phyloP scores from a whole-genome alignment of 2,113 vertebrate genomes.

The Myodes glareolus region DNA sequence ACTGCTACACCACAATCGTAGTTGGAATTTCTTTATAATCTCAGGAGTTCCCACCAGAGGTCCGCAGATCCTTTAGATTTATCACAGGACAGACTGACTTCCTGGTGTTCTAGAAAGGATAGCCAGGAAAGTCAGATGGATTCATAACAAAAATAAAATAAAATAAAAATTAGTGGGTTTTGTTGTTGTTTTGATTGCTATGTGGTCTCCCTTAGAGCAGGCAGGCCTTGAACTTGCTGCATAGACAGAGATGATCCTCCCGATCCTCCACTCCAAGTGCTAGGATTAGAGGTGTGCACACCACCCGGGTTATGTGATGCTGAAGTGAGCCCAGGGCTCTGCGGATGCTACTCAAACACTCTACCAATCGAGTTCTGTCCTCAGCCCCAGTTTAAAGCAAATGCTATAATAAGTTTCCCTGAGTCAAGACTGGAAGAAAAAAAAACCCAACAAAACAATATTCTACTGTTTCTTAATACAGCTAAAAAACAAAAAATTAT shows the following conservation, averaged over 20 bases:
- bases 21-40: background rate
- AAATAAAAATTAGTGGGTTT: background rate
- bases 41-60: background rate
- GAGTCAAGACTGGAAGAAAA: background rate
- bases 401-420: background rate
- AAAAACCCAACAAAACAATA: background rate
- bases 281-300: background rate
- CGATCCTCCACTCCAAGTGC: background rate
- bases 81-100: background rate
- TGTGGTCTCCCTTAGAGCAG: background rate
- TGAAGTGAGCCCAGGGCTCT: background rate
- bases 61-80: background rate
- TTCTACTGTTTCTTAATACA: background rate
- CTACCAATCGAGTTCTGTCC: background rate
- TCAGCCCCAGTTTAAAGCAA: background rate
- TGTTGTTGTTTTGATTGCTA: background rate
- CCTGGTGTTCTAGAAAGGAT: background rate
- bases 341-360: background rate
- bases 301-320: background rate
- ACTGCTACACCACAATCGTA: rapidly evolving
- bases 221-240: background rate
- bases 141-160: background rate
- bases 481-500: background rate
- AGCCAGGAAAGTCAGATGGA: background rate
- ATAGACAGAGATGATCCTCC: background rate